These are phyloP conservation scores for Venustaconcha ellipsiformis DNA, from an alignment of 1,140 invertebrate species.

Conservation along the genomic window DNA sequence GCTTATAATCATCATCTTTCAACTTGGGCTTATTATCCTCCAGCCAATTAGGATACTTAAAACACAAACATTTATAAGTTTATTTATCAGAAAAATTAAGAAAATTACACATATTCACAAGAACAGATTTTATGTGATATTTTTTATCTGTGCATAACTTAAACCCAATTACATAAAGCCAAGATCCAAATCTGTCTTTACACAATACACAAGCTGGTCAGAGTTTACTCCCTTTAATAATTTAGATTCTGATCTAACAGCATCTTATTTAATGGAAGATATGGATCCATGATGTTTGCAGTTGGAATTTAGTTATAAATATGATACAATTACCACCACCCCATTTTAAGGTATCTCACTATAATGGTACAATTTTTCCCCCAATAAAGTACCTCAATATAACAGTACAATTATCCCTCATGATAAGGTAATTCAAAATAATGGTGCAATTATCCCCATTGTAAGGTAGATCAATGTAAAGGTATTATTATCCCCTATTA, in stretches of 20 bases:
- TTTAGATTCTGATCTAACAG: too few relatives aligned
- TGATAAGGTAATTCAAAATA: too few relatives aligned
- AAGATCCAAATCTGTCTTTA: too few relatives aligned
- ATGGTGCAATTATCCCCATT: too few relatives aligned
- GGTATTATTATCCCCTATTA: neutral
- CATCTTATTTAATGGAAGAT: too few relatives aligned
- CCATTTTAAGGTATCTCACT: too few relatives aligned
- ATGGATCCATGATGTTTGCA: neutral
- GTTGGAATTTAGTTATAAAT: neutral
- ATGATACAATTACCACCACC: too few relatives aligned
- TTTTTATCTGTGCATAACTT: neutral
- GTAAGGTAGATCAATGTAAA: neutral
- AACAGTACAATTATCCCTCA: neutral
- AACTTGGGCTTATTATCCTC: slow-evolving; percentile 80
- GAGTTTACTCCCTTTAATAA: neutral
- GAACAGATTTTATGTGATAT: neutral
- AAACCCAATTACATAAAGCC: too few relatives aligned
- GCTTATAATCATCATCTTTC: slow-evolving; percentile 74
- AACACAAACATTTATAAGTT: slow-evolving; percentile 14
- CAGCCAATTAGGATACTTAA: slow-evolving; percentile 85
- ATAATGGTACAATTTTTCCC: neutral
- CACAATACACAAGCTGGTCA: neutral
- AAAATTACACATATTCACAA: neutral
- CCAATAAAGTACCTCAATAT: neutral
- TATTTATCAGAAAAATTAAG: neutral